A percentile compares a stretch with the other conserved stretches of the same genome.
Conservation (phyloP, 2,113 vertebrate species). For the Suncus etruscus region DNA sequence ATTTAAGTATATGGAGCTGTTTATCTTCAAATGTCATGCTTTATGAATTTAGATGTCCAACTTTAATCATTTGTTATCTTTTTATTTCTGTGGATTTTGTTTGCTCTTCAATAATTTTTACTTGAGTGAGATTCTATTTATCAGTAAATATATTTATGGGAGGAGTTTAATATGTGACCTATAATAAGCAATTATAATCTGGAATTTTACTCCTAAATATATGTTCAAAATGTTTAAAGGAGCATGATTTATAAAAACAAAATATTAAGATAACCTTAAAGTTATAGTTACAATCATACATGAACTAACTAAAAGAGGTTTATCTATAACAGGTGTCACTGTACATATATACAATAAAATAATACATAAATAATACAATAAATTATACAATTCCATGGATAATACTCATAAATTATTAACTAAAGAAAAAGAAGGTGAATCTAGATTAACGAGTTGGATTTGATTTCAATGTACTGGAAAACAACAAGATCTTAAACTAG, state of each 20-base stretch:
- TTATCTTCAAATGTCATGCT: not conserved
- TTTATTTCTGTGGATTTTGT: slow-evolving; percentile 19
- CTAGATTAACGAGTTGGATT: no score
- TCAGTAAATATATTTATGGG: not conserved
- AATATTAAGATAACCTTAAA: not conserved
- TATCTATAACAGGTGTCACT: not conserved
- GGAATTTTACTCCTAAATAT: not conserved
- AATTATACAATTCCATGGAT: not conserved
- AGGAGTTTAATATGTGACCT: not conserved
- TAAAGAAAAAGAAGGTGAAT: not conserved
- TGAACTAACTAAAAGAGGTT: not conserved
- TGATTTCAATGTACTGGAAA: no score
- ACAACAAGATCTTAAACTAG: no score
- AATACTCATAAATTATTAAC: not conserved
- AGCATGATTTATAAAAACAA: not conserved
- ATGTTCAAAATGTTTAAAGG: not conserved
- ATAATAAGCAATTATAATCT: not conserved
- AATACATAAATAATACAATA: not conserved
- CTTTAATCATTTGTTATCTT: slow-evolving; percentile 32
- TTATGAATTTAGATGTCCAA: slow-evolving; percentile 10
- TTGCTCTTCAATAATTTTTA: not conserved
- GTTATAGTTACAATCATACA: not conserved
- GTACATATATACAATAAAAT: not conserved
- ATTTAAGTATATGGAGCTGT: not conserved
- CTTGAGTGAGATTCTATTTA: slow-evolving; percentile 13